phyloP scores from a whole-genome alignment of 2,797 vertebrate genomes.

The Stomatorhinus walkeri region DNA sequence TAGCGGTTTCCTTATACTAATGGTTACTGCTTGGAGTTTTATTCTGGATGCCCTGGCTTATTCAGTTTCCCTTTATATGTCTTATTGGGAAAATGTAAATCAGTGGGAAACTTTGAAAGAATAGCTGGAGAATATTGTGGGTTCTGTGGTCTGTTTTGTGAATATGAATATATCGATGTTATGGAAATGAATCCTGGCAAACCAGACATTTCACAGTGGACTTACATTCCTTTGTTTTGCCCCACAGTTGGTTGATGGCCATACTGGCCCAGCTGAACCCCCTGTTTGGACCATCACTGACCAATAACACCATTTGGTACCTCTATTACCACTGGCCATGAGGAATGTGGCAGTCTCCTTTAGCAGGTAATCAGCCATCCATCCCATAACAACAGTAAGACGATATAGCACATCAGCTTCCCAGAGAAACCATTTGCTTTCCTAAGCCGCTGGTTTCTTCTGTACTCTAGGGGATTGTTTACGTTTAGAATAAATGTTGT shows the following conservation, averaged over 20 bases:
- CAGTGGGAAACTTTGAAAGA: not conserved
- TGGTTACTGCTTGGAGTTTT: not conserved
- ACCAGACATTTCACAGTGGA: not conserved
- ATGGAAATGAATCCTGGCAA: not conserved
- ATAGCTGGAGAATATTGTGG: not conserved
- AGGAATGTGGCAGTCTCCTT: not conserved
- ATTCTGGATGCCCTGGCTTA: not conserved
- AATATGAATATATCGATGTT: not conserved
- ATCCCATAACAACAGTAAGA: not conserved
- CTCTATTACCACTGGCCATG: constrained; percentile 76
- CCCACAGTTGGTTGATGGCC: constrained; percentile 89
- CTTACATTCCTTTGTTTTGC: constrained; percentile 36
- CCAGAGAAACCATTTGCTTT: not conserved
- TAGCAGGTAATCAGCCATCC: constrained; percentile 20
- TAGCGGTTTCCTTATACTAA: not conserved
- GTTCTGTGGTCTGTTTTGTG: not conserved
- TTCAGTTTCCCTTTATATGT: not conserved
- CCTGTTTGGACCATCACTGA: constrained; percentile 81
- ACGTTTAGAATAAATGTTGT: not conserved
- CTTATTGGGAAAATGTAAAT: not conserved
- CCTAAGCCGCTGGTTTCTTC: not conserved
- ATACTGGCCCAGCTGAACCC: constrained; percentile 94
- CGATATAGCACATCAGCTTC: not conserved
- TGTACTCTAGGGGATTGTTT: not conserved
- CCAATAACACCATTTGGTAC: constrained; percentile 81